Percentiles rank a stretch among this genome's conserved stretches.
These are phyloP conservation scores for Aleiodes sp. DNA, from an alignment of 1,140 invertebrate genomes.

Conservation along the genomic window DNA sequence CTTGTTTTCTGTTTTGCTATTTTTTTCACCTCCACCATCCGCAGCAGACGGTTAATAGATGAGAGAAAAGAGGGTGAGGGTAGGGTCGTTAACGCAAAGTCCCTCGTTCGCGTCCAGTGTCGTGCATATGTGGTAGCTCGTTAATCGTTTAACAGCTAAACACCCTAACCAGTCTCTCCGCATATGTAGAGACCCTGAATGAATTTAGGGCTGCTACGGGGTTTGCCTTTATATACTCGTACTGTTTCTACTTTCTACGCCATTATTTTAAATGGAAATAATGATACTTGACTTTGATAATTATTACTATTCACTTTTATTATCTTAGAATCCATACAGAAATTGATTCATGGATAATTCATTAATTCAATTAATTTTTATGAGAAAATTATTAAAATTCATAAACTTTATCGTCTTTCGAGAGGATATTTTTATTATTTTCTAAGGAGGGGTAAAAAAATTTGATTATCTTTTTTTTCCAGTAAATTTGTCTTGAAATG, in stretches of 20 bases:
- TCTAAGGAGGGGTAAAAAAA: too few relatives aligned
- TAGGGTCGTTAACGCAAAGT: conserved; percentile 12
- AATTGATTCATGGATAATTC: too few relatives aligned
- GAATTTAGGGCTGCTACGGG: conserved; percentile 22
- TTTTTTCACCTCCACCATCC: neutral
- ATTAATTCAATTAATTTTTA: too few relatives aligned
- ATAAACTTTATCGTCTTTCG: too few relatives aligned
- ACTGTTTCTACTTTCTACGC: neutral
- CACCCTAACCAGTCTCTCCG: conserved; percentile 11
- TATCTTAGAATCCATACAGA: too few relatives aligned
- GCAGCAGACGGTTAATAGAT: conserved; percentile 12
- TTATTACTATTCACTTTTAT: neutral
- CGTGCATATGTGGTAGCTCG: conserved; percentile 20
- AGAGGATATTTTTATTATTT: too few relatives aligned
- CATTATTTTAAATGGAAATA: conserved; percentile 4
- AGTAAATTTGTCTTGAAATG: too few relatives aligned
- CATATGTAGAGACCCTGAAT: conserved; percentile 4
- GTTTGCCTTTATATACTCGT: neutral
- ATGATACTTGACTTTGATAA: neutral
- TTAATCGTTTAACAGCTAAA: conserved; percentile 28
- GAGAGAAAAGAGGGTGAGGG: neutral
- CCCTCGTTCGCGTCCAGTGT: conserved; percentile 7
- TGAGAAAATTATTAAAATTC: too few relatives aligned
- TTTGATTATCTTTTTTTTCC: too few relatives aligned
- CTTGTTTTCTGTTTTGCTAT: too few relatives aligned